Evolutionary conservation across 2,888 invertebrate genomes (phyloP), one percentile per base, ranked within the genome.

Genomic region (Oegoconia quadripuncta): DNA sequence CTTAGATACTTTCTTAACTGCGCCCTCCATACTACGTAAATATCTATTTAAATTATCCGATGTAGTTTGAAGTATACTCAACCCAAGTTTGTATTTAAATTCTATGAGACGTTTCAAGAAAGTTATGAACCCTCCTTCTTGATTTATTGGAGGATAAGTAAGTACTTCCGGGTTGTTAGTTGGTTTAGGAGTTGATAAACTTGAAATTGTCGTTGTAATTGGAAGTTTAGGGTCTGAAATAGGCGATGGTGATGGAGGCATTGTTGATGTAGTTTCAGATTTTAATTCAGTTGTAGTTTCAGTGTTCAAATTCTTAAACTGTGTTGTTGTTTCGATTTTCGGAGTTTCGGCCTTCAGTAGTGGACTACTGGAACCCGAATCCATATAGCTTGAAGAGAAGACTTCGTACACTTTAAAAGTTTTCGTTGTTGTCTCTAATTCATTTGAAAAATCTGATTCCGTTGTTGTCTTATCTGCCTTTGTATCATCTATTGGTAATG

Each of bases 41-140:
- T 93, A 93, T 56, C 88, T 89, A 18, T 91, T 91, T 33, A 94
- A 77, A 3, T 91, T 90, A 36, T 91, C 90, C 7, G 93, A 91
- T 2, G 93, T 91, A 40, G 90, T 91, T 58, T 91, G 91, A 11
- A 94, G 66, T 44, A 94, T 83, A 40, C 91, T 91, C 37, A 93
- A 65, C 0, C 93, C 93, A 30, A 93, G 69, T 55, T 90, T 88
- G 18, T 93, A 78, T 69, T 93, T 93, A 37, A 93, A 88, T 59
- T 93, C 91, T 2, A 93, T 88, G 25, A 93, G 71, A 50, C 90
- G 89, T 59, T 88, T 90, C 12, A 93, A 63, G 39, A 93, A 87
- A 9, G 88, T 87, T 35, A 92, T 81, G 39, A 93, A 73, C 1
- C 90, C 83, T 11, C 69, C 74, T 9, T 78, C 70, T 48, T 76